These are phyloP conservation scores for Chymomyza amoena DNA, from an alignment of 2,888 invertebrate genomes.

Conservation along the genomic window DNA sequence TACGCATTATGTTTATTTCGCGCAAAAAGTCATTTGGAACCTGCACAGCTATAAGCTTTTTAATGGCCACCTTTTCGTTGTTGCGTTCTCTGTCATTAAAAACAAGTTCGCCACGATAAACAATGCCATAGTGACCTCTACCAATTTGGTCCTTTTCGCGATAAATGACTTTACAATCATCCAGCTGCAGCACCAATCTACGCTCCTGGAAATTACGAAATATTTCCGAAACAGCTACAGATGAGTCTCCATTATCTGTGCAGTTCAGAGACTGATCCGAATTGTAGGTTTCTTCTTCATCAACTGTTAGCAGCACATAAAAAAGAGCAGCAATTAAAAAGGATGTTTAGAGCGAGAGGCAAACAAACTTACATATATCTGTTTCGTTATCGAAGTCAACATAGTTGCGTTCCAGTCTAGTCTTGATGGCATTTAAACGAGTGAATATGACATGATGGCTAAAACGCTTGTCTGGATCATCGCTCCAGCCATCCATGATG, in stretches of 20 bases:
- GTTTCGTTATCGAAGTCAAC: conserved; percentile 39
- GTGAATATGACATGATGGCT: conserved; percentile 89
- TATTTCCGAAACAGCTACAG: not conserved
- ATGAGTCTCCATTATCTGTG: not conserved
- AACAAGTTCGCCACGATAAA: conserved; percentile 83
- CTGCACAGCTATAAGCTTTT: conserved; percentile 78
- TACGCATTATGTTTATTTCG: conserved; percentile 93
- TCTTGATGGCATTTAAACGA: conserved; percentile 65
- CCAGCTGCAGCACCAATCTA: conserved; percentile 62
- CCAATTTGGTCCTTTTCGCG: conserved; percentile 74
- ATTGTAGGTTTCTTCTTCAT: not conserved
- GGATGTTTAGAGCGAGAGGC: not conserved
- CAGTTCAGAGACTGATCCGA: not conserved
- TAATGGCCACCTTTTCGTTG: conserved; percentile 83
- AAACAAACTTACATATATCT: conserved; percentile 27
- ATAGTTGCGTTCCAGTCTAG: conserved; percentile 47
- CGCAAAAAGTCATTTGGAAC: conserved; percentile 87
- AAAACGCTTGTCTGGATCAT: conserved; percentile 85
- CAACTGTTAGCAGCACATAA: not conserved
- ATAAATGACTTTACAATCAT: conserved; percentile 71
- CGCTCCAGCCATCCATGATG: conserved; percentile 90
- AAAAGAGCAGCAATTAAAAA: not conserved
- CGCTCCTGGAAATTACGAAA: not conserved
- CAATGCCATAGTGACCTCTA: conserved; percentile 92
- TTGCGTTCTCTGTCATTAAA: conserved; percentile 57